These are phyloP conservation scores for Bombus huntii DNA, from an alignment of 1,140 invertebrate species.

Conservation along the genomic window DNA sequence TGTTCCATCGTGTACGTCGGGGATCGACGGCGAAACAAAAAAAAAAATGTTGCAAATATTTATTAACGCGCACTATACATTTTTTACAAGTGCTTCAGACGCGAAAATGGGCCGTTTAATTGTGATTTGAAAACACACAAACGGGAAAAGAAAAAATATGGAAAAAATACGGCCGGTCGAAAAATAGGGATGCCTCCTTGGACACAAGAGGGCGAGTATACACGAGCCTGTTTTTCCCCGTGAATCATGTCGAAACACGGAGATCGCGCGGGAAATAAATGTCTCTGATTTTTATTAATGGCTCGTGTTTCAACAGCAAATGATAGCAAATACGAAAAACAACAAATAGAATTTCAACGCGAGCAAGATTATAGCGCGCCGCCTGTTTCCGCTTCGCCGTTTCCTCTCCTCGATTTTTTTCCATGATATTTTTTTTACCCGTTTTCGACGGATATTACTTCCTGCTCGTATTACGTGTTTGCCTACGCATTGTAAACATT, in stretches of 20 bases:
- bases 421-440: not conserved
- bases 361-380: conserved; percentile 32
- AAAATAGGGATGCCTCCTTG: not conserved
- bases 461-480: conserved; percentile 20
- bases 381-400: not conserved
- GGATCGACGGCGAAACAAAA: not conserved
- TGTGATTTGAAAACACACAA: not conserved
- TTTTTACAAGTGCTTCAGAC: conserved; percentile 2
- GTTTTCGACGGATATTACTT: conserved; percentile 8
- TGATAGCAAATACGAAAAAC: conserved; percentile 21
- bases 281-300: conserved; percentile 47
- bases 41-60: conserved; percentile 20
- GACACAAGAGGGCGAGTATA: not conserved
- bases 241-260: not conserved
- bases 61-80: not conserved
- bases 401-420: not conserved
- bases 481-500: conserved; percentile 27
- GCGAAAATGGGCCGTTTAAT: conserved; percentile 14
- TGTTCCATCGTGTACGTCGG: conserved; percentile 7
- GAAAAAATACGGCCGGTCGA: not conserved
- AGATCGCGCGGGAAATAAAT: conserved; percentile 6
- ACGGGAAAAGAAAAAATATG: not conserved
- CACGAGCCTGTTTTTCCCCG: not conserved
- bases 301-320: conserved; percentile 30
- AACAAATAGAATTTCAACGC: conserved; percentile 38